Evolutionary conservation across 2,113 vertebrate species (phyloP), one percentile per base, ranked within the genome.

Genomic region (Clinocottus analis): DNA sequence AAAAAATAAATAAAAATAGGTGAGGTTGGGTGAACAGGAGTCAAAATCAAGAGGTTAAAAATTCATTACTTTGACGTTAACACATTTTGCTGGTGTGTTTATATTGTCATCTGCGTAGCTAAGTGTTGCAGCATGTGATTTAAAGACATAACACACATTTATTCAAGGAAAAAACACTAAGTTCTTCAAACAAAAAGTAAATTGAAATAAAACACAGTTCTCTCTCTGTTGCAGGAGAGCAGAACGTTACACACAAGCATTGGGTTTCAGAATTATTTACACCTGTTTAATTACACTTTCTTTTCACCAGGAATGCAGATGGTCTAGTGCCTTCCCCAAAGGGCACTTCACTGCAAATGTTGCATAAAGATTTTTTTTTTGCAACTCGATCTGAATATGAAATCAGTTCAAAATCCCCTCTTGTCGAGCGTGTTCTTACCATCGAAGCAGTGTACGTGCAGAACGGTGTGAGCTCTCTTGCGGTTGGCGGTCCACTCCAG

Each of bases 401-500:
- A 70, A 70, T 58, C 21, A 19, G 47, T 6, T 25, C 16, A 39
- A n/a, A 70, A 47, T 19, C 71, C 5, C 9, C 63, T 14, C 51
- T 61, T 21, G 11, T 17, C 9, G 62, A 31, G 51, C 39, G 51
- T 69, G 62, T 61, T 17, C 94, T 70, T 91, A 99, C 98, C 97
- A 0, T 97, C 97, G 63, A 97, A 97, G 86, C 97, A 98, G 90
- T 96, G 89, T 27, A 98, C 91, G 2, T 98, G 94, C 7, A 99
- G 89, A 0, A 96, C 96, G 87, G 98, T 98, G 91, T 94, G 95
- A 59, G 96, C 97, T 83, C 94, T 96, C 79, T 93, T 95, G 72
- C 95, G 93, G 89, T 94, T 96, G 7, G 96, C 94, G 0, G 91
- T 96, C 98, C 98, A 99, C 94, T 99, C 98, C 8, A 99, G 95